Base-by-base conservation (phyloP, 2,888 invertebrate genomes). In the Hemaris fuciformis region DNA sequence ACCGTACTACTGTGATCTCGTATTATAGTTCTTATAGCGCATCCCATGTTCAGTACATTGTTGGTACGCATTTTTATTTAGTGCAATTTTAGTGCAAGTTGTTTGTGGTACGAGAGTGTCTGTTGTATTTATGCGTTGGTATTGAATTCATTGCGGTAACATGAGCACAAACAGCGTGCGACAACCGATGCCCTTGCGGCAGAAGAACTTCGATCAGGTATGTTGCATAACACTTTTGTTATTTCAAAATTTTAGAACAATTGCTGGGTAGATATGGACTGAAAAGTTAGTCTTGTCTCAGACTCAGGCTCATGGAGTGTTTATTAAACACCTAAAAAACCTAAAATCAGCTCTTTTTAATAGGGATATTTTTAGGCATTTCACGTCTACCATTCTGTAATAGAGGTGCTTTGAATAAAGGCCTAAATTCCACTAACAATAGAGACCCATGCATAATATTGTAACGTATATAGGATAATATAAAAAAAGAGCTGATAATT, bases 161-260 rank as follows among this genome's bases (percentile, higher is more conserved):
- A 76, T 80, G 60, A 81, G 81, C 68, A 80, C 82, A 23, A 70
- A 75, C 15, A 80, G 68, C 61, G 66, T 67, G 45, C 79, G 86
- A 66, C 84, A 87, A 13, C 87, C 94, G 66, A 92, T 94, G 73
- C 95, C 95, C 61, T 86, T 95, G 66, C 94, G 95, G 80, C 95
- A 95, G 77, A 96, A 96, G 75, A 97, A 97, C 81, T 93, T 98
- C 75, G 96, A 96, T 86, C 96, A 95, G 90, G 93, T 93, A 70
- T 53, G 53, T 53, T 25, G 83, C 75, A n/a, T n/a, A n/a, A n/a
- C n/a, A 7, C 4, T 41, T 38, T 38, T 59, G 45, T 20, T 43
- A 15, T 42, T 5, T 41, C 4, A 5, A 67, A 63, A 64, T 69
- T 60, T 65, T 65, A 31, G 18, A 31, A 15, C 8, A 22, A n/a